Conservation (phyloP, 2,888 invertebrate genomes). For the Ectemnius cavifrons region DNA sequence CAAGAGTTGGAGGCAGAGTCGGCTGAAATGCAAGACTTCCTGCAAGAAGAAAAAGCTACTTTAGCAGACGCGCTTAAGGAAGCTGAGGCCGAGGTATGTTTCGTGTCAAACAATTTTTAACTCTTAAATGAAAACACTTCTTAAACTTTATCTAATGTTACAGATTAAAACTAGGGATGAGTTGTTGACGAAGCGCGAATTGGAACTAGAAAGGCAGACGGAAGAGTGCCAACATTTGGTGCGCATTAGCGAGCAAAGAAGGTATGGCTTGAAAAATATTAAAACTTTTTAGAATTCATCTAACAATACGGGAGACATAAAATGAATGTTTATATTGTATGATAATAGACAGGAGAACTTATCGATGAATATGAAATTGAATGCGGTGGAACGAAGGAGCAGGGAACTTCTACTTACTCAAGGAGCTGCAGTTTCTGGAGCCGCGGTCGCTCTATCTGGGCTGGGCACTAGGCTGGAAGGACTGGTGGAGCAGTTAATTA, state of each 20-base stretch:
- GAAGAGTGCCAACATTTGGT: constrained; percentile 89
- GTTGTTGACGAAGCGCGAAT: constrained; percentile 78
- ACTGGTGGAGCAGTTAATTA: constrained; percentile 85
- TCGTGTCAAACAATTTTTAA: neutral
- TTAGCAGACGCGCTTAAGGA: constrained; percentile 89
- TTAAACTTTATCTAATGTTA: constrained; percentile 37
- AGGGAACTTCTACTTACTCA: constrained; percentile 84
- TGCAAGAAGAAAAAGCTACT: constrained; percentile 90
- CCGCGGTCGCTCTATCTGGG: constrained; percentile 84
- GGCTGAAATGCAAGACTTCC: constrained; percentile 91
- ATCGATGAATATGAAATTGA: constrained; percentile 83
- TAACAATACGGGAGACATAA: neutral
- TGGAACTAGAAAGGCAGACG: constrained; percentile 82
- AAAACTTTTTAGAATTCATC: too few species aligned
- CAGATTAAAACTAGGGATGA: constrained; percentile 73
- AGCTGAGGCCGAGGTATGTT: constrained; percentile 83
- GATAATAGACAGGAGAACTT: constrained; percentile 83
- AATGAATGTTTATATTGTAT: neutral
- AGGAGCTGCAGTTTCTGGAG: constrained; percentile 85
- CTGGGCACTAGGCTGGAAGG: constrained; percentile 85
- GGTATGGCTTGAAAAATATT: constrained; percentile 76
- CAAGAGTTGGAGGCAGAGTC: constrained; percentile 89
- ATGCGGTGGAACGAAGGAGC: constrained; percentile 82
- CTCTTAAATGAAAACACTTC: too few species aligned
- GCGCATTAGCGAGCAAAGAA: constrained; percentile 88